Conservation (phyloP, 2,888 invertebrate genomes). For the Drosophila nr. perissopoda region DNA sequence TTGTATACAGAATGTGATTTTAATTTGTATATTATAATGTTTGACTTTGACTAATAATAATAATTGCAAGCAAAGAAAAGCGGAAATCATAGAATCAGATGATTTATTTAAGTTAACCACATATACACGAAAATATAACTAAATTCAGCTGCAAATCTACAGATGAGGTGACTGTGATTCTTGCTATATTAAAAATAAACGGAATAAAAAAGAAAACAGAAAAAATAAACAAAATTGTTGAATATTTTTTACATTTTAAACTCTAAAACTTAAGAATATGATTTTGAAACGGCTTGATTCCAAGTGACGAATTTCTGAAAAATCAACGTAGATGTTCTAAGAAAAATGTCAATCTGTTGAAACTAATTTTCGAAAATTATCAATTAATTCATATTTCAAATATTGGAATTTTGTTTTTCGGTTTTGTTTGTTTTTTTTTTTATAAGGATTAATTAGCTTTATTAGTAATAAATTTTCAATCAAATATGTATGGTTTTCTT, state of each 20-base stretch:
- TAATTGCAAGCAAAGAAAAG: slow-evolving; percentile 11
- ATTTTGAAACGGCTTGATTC: slow-evolving; percentile 1
- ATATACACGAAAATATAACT: slow-evolving; percentile 18
- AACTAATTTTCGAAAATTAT: not conserved
- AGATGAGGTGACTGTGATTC: slow-evolving; percentile 59
- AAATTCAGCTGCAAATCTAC: slow-evolving; percentile 46
- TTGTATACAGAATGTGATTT: slow-evolving; percentile 18
- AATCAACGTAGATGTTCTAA: slow-evolving; percentile 3
- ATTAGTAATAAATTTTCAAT: slow-evolving; percentile 63
- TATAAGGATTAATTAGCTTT: slow-evolving; percentile 64
- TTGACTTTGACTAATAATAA: slow-evolving; percentile 12
- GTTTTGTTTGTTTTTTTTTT: slow-evolving; percentile 11
- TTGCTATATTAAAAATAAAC: slow-evolving; percentile 64
- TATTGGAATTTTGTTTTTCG: slow-evolving; percentile 26
- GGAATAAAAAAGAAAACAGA: slow-evolving; percentile 39
- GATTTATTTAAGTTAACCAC: slow-evolving; percentile 37
- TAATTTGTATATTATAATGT: slow-evolving; percentile 14
- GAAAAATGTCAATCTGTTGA: slow-evolving; percentile 2
- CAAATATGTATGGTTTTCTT: slow-evolving; percentile 45
- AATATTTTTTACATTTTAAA: not conserved
- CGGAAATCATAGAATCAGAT: slow-evolving; percentile 3
- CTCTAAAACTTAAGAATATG: slow-evolving; percentile 8
- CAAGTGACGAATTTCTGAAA: slow-evolving; percentile 19
- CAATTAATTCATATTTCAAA: slow-evolving; percentile 22
- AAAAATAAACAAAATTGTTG: slow-evolving; percentile 31